These are phyloP conservation scores for Ichneumoninae sp. DNA, from an alignment of 2,888 invertebrate species.

Conservation along the genomic window DNA sequence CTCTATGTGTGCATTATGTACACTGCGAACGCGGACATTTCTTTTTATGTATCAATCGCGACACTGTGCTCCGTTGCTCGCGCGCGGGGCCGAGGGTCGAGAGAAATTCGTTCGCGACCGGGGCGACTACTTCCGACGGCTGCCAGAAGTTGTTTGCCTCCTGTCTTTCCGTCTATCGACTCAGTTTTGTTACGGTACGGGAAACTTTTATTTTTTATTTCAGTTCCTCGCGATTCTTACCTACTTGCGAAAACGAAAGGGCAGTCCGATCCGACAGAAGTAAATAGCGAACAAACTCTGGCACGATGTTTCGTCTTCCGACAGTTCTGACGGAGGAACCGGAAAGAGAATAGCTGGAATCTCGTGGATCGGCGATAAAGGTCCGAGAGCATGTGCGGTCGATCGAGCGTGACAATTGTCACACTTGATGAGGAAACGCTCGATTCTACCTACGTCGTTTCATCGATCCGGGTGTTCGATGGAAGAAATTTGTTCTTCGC, in stretches of 20 bases:
- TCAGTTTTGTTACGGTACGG: neutral
- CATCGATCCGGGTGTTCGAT: too few relatives aligned
- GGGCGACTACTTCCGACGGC: conserved; percentile 61
- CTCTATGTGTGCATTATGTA: neutral
- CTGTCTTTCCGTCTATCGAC: conserved; percentile 15
- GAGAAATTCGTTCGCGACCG: conserved; percentile 42
- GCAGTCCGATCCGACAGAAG: neutral
- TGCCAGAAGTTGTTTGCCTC: conserved; percentile 48
- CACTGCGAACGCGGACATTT: conserved; percentile 2
- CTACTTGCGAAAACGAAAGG: neutral
- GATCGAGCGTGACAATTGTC: neutral
- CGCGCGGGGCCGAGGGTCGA: conserved; percentile 10
- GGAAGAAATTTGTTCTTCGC: too few relatives aligned
- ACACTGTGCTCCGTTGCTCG: conserved; percentile 11
- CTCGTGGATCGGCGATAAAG: neutral
- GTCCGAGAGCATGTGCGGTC: neutral
- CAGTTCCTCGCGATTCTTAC: neutral
- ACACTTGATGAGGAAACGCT: neutral
- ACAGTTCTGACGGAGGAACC: neutral
- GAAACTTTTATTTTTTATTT: conserved; percentile 26
- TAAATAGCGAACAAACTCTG: neutral
- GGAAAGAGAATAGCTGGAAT: neutral
- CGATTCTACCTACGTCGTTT: too few relatives aligned
- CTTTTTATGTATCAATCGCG: conserved; percentile 32
- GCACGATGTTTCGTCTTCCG: neutral